phyloP scores from a whole-genome alignment of 2,888 invertebrate genomes.

The Zele albiditarsus region DNA sequence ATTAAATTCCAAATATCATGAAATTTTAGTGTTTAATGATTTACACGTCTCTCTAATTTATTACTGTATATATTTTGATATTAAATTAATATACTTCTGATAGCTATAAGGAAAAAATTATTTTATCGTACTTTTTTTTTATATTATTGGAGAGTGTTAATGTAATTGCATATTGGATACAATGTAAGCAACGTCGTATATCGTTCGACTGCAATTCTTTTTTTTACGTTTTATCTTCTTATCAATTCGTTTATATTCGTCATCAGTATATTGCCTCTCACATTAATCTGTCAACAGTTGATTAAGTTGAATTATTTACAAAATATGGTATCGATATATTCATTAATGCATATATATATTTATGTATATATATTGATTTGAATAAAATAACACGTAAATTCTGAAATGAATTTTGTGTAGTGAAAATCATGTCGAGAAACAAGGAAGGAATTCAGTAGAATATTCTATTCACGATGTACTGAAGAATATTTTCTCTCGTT shows the following conservation, averaged over 20 bases:
- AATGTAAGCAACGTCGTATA: background rate
- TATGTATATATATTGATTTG: background rate
- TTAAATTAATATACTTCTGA: background rate
- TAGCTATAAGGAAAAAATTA: background rate
- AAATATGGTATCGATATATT: background rate
- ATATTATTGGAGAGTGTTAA: background rate
- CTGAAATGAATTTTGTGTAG: no score
- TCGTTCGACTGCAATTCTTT: background rate
- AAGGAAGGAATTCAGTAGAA: background rate
- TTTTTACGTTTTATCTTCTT: background rate
- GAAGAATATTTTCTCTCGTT: background rate
- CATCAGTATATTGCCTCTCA: background rate
- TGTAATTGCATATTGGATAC: background rate
- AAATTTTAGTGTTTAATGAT: background rate
- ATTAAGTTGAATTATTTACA: background rate
- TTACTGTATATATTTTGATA: background rate
- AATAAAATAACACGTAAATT: background rate
- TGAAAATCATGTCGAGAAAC: no score
- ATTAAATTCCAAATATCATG: background rate
- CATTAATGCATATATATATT: background rate
- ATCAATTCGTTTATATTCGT: background rate
- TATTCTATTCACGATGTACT: background rate
- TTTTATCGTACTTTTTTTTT: background rate
- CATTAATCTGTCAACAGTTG: conserved; percentile 16
- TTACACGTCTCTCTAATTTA: background rate